These are phyloP conservation scores for Eutolmus rufibarbis DNA, from an alignment of 2,888 invertebrate species.

Conservation along the genomic window DNA sequence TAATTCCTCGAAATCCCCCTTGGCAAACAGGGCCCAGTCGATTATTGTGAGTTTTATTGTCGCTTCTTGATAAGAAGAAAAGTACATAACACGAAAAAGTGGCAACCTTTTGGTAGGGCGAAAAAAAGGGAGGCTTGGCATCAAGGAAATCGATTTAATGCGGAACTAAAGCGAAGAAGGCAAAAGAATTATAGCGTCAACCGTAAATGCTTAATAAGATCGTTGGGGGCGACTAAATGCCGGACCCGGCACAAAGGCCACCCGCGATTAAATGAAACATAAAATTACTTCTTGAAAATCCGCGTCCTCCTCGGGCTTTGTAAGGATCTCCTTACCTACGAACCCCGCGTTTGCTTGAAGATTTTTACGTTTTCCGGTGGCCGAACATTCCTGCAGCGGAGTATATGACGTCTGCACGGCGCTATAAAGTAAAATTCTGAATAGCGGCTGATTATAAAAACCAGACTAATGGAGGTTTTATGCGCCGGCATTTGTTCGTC, in stretches of 20 bases:
- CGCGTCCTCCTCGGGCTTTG: background rate
- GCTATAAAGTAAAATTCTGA: background rate
- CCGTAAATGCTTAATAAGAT: constrained; percentile 47
- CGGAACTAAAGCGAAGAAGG: background rate
- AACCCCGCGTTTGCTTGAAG: background rate
- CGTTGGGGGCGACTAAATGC: constrained; percentile 42
- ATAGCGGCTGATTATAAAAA: constrained; percentile 1
- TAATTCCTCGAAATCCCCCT: constrained; percentile 49
- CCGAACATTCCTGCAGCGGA: background rate
- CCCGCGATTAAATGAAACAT: constrained; percentile 47
- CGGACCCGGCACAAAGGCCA: constrained; percentile 34
- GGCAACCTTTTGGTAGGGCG: background rate
- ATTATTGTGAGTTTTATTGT: constrained; percentile 39
- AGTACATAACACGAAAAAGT: constrained; percentile 35
- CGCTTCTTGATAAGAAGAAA: constrained; percentile 31
- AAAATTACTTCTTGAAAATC: constrained; percentile 43
- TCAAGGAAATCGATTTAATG: constrained; percentile 13
- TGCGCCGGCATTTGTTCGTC: background rate
- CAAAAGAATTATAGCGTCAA: constrained; percentile 43
- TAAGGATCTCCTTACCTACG: background rate
- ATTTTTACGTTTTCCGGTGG: background rate
- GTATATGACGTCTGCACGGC: background rate
- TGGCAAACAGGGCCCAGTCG: constrained; percentile 29
- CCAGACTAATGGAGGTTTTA: constrained; percentile 4
- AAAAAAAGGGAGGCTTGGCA: background rate